These are phyloP conservation scores for Bombus ignitus DNA, from an alignment of 1,140 invertebrate genomes.

Conservation along the genomic window DNA sequence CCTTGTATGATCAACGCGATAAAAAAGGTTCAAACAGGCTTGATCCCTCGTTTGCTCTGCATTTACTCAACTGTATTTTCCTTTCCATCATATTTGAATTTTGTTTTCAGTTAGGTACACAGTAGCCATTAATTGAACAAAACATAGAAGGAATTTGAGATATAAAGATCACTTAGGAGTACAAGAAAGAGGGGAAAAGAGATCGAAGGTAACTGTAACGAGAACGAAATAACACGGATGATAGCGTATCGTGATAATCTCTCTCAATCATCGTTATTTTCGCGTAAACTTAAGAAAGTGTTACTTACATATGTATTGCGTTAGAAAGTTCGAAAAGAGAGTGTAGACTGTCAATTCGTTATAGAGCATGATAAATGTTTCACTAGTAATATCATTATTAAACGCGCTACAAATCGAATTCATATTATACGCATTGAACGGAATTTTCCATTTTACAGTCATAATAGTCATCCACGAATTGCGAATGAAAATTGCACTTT, in stretches of 20 bases:
- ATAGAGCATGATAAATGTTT: background rate
- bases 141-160: background rate
- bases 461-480: background rate
- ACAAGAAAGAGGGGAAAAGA: no score
- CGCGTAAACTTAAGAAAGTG: background rate
- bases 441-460: background rate
- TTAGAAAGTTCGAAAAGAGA: conserved; percentile 4
- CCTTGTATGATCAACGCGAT: background rate
- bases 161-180: background rate
- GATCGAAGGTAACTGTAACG: background rate
- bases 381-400: background rate
- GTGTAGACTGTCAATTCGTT: background rate
- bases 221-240: background rate
- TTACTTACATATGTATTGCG: background rate
- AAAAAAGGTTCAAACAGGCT: background rate
- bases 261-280: no score
- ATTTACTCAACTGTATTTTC: background rate
- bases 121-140: background rate
- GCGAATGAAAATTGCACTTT: background rate
- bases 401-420: background rate
- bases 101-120: background rate
- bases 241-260: background rate
- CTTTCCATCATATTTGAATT: background rate
- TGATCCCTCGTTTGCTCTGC: background rate
- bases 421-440: background rate